These are phyloP conservation scores for Gymnocheta viridis DNA, from an alignment of 2,888 invertebrate genomes.

Conservation along the genomic window DNA sequence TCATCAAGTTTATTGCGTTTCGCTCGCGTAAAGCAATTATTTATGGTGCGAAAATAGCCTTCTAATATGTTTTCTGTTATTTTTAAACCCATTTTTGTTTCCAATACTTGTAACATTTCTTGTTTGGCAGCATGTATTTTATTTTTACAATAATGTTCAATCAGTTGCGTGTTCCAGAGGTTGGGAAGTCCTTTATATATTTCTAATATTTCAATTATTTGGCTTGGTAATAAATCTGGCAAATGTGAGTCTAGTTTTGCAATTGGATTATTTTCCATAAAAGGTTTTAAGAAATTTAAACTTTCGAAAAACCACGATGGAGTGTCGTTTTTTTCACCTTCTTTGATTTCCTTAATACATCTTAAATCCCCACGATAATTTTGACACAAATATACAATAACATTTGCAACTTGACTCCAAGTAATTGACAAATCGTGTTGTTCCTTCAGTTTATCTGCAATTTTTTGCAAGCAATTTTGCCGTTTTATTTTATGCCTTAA, in stretches of 20 bases:
- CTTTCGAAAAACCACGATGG: slow-evolving; percentile 62
- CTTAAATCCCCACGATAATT: slow-evolving; percentile 58
- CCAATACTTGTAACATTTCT: slow-evolving; percentile 52
- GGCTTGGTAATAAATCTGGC: slow-evolving; percentile 45
- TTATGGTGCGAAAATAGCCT: slow-evolving; percentile 51
- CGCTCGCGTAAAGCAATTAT: slow-evolving; percentile 50
- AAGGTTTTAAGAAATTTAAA: slow-evolving; percentile 55
- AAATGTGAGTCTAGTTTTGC: slow-evolving; percentile 62
- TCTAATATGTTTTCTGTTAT: slow-evolving; percentile 42
- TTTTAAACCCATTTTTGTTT: slow-evolving; percentile 51
- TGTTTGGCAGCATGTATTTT: slow-evolving; percentile 53
- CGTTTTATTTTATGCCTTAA: slow-evolving; percentile 53
- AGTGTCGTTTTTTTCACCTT: slow-evolving; percentile 28
- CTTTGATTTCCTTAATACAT: slow-evolving; percentile 25
- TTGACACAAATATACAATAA: slow-evolving; percentile 49
- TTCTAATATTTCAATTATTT: slow-evolving; percentile 58
- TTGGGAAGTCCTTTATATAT: slow-evolving; percentile 52
- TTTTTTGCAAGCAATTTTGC: slow-evolving; percentile 47
- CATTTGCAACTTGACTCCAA: slow-evolving; percentile 44
- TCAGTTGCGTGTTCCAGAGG: slow-evolving; percentile 63
- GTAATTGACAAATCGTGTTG: slow-evolving; percentile 28
- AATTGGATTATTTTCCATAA: slow-evolving; percentile 61
- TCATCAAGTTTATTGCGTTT: slow-evolving; percentile 30
- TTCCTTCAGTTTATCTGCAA: slow-evolving; percentile 45
- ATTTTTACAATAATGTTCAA: slow-evolving; percentile 59